Evolutionary conservation across 1,140 invertebrate genomes (phyloP).

Genomic region (Ceratitis capitata): DNA sequence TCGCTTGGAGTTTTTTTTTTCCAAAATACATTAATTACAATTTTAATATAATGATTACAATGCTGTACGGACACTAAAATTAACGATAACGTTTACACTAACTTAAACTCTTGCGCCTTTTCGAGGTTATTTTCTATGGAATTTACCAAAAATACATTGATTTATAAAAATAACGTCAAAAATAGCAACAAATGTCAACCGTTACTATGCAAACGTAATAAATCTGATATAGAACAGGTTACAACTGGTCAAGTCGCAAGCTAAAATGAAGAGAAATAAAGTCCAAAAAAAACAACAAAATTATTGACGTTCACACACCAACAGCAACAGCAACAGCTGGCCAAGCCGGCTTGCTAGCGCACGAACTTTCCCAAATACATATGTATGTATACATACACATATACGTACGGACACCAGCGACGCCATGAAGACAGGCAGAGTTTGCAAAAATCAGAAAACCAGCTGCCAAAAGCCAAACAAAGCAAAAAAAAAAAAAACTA

Average conservation of each 20-base stretch:
- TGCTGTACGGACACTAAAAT: no score
- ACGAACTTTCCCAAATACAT: constrained; percentile 32
- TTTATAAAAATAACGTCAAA: not conserved
- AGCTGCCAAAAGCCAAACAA: not conserved
- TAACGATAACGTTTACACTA: no score
- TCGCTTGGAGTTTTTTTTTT: no score
- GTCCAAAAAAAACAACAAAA: no score
- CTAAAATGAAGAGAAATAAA: no score
- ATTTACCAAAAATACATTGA: not conserved
- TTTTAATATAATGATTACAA: no score
- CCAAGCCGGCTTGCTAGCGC: not conserved
- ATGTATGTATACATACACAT: no score
- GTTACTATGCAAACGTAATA: not conserved
- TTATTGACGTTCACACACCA: not conserved
- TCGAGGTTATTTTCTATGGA: no score
- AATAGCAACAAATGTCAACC: not conserved
- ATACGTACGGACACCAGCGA: not conserved
- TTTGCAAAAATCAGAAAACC: constrained; percentile 13
- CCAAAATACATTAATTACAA: no score
- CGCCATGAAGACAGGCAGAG: not conserved
- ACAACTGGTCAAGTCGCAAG: constrained; percentile 23
- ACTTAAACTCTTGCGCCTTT: no score
- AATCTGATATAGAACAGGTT: constrained; percentile 31
- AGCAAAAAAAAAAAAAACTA: not conserved
- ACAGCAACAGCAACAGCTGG: constrained; percentile 11